Percentiles rank a stretch among this genome's conserved stretches.
phyloP scores from a whole-genome alignment of 2,797 vertebrate species.

The Argya squamiceps region DNA sequence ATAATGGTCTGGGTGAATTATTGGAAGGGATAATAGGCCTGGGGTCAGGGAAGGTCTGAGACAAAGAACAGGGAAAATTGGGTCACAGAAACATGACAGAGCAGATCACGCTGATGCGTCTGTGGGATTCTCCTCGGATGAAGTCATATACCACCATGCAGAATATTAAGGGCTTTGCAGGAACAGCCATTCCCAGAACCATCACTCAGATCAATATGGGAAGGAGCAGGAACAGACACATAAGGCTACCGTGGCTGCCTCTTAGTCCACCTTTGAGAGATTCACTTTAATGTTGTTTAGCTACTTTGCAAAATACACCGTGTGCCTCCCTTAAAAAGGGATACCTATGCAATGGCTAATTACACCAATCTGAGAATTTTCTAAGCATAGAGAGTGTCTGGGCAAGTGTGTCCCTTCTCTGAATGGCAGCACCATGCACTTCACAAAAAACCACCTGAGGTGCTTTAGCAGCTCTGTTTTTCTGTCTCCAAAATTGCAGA shows the following conservation, averaged over 20 bases:
- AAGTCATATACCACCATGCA: constrained; percentile 66
- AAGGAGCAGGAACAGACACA: neutral
- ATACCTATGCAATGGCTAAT: constrained; percentile 8
- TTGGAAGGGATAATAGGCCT: constrained; percentile 59
- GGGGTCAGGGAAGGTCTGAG: constrained; percentile 61
- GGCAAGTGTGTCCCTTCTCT: neutral
- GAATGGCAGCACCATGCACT: accelerated
- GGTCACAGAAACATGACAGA: constrained; percentile 79
- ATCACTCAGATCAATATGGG: neutral
- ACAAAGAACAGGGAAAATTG: constrained; percentile 77
- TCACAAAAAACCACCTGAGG: neutral
- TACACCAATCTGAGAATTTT: neutral
- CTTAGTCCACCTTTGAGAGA: neutral
- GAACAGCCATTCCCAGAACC: constrained; percentile 30
- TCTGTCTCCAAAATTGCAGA: accelerated
- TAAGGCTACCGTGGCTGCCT: neutral
- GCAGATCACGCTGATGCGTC: constrained; percentile 51
- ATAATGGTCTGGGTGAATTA: constrained; percentile 75
- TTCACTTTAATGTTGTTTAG: neutral
- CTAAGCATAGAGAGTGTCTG: neutral
- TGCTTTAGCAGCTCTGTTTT: neutral
- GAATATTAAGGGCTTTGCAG: constrained; percentile 43
- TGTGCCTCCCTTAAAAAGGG: neutral
- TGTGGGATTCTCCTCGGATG: constrained; percentile 68
- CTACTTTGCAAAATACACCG: neutral